phyloP scores from a whole-genome alignment of 2,797 vertebrate species.

The Danionella dracula region DNA sequence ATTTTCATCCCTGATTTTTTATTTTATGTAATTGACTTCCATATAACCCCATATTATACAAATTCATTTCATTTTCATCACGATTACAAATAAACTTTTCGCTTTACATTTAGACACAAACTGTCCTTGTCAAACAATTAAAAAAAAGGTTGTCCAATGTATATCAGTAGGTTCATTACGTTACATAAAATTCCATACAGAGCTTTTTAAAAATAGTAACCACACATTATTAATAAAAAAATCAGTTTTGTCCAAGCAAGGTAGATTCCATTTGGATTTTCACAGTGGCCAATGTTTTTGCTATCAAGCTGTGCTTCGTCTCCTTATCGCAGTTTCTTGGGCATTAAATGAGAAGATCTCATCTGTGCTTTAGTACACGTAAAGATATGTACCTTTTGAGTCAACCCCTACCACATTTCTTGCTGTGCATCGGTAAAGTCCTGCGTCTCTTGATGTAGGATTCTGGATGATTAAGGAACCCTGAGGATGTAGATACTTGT shows the following conservation, averaged over 20 bases:
- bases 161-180: slow-evolving; percentile 31
- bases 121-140: slow-evolving; percentile 45
- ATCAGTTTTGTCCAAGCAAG: neutral
- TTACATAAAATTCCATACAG: slow-evolving; percentile 1
- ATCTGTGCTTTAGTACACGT: slow-evolving; percentile 74
- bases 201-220: neutral
- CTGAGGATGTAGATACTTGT: slow-evolving; percentile 85
- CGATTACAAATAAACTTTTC: slow-evolving; percentile 29
- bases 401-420: slow-evolving; percentile 82
- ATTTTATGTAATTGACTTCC: slow-evolving; percentile 21
- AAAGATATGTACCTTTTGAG: slow-evolving; percentile 80
- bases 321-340: slow-evolving; percentile 55
- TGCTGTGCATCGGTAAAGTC: slow-evolving; percentile 87
- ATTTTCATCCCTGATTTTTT: slow-evolving; percentile 23
- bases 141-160: slow-evolving; percentile 23
- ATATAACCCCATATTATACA: slow-evolving; percentile 35
- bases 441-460: slow-evolving; percentile 71
- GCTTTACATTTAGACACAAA: slow-evolving; percentile 50
- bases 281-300: slow-evolving; percentile 37
- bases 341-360: slow-evolving; percentile 15
- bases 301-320: slow-evolving; percentile 50
- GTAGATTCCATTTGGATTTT: slow-evolving; percentile 17
- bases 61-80: slow-evolving; percentile 40
- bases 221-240: neutral
- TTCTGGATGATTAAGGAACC: slow-evolving; percentile 86